A percentile compares a stretch with the other conserved stretches of the same genome.
Evolutionary conservation across 1,140 invertebrate species (phyloP).

Genomic region (Drosophila lowei): DNA sequence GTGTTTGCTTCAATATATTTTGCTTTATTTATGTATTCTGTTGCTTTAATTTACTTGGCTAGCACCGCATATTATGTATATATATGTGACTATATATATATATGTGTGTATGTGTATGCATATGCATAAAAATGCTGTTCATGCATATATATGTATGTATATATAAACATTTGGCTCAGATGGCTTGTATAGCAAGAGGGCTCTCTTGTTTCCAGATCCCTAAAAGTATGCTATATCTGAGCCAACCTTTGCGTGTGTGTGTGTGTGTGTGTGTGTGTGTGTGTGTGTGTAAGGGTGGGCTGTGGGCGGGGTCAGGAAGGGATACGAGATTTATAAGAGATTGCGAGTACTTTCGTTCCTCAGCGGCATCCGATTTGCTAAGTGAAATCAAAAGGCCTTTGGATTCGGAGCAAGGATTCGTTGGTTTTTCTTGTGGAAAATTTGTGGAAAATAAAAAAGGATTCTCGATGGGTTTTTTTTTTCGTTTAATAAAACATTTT

Average conservation of each 20-base stretch:
- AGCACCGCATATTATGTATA: slow-evolving; percentile 70
- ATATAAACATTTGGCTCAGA: slow-evolving; percentile 2
- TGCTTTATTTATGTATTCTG: no score
- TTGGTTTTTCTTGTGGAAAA: slow-evolving; percentile 35
- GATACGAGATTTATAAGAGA: slow-evolving; percentile 12
- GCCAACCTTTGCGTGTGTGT: slow-evolving; percentile 9
- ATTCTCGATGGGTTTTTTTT: slow-evolving; percentile 65
- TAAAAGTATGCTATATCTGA: slow-evolving; percentile 30
- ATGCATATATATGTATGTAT: background rate
- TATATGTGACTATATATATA: slow-evolving; percentile 38
- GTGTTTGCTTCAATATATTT: slow-evolving; percentile 8
- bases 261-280: slow-evolving; percentile 8
- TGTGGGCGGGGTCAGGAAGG: background rate
- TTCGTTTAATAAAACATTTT: slow-evolving; percentile 75
- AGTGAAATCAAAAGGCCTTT: slow-evolving; percentile 38
- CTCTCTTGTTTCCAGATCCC: background rate
- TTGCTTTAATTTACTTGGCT: slow-evolving; percentile 51
- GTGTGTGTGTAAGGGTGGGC: slow-evolving; percentile 8
- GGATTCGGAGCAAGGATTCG: background rate
- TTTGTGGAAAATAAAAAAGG: slow-evolving; percentile 52
- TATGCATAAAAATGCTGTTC: slow-evolving; percentile 55
- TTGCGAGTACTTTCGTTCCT: slow-evolving; percentile 73
- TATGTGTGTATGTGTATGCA: slow-evolving; percentile 13
- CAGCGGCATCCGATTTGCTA: slow-evolving; percentile 40
- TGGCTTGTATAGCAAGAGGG: background rate